Base-by-base conservation (phyloP, 2,888 invertebrate species). In the Tipula helvola region DNA sequence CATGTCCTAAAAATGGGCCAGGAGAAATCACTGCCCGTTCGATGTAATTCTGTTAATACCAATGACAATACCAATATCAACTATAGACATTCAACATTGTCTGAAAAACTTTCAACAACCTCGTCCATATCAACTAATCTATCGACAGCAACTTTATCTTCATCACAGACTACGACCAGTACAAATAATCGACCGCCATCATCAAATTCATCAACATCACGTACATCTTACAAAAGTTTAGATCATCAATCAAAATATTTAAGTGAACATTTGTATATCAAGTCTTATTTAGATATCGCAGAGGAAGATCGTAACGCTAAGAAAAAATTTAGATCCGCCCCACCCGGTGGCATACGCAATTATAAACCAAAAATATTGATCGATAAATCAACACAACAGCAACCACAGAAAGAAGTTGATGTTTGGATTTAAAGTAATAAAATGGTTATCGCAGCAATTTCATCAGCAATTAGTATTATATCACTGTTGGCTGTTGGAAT, bases 401-500 rank as follows among this genome's bases (percentile, higher is more conserved):
- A 89, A 52, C 41, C 47, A 13, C 89, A 89, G 86, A 88, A 93
- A 89, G 91, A 93, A 88, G 90, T 92, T 89, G 94, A 95, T 88
- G 93, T 93, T 91, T 95, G 95, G 95, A 94, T 94, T 90, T 95
- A 93, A 92, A 86, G 57, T 44, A 83, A 86, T 12, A 86, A 86
- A 90, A 89, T 90, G 90, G 93, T 93, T 90, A 93, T 93, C 91
- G 93, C 93, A 89, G 93, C 93, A 89, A 93, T 94, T 89, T 94
- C 94, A 88, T 93, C 95, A 91, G 93, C 94, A 88, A 91, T 95
- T 91, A 94, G 96, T 89, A 93, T 97, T 91, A 94, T 97, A 90
- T 96, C 97, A 89, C 93, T 97, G 89, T 93, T 97, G 90, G 96
- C 96, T 88, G 94, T 96, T 89, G 96, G 96, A 89, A 93, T 96